Conservation (phyloP, 1,140 invertebrate genomes). For the Drosophila parabipectinata region DNA sequence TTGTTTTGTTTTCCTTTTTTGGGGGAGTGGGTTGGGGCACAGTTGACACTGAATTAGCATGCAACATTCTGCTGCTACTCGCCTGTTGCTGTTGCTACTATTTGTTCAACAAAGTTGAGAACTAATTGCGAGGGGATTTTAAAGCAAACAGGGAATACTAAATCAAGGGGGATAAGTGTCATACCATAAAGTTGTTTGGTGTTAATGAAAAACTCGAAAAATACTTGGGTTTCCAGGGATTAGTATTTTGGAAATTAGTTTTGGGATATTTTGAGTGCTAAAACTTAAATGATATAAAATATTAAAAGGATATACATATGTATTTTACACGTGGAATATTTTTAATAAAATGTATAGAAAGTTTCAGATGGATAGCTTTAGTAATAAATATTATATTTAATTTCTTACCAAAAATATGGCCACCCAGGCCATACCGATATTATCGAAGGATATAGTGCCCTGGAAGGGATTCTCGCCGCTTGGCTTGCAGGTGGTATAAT, state of each 20-base stretch:
- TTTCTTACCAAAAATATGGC: constrained; percentile 98
- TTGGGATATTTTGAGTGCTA: too few relatives aligned
- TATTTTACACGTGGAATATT: too few relatives aligned
- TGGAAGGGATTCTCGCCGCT: constrained; percentile 98
- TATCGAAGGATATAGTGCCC: constrained; percentile 99
- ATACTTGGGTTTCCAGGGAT: not conserved
- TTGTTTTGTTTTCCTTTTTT: constrained; percentile 41
- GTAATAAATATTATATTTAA: too few relatives aligned
- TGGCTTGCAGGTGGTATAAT: constrained; percentile 97
- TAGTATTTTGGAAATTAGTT: too few relatives aligned
- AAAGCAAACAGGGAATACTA: constrained; percentile 1
- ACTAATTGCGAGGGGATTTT: constrained; percentile 89
- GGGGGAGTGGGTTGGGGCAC: not conserved
- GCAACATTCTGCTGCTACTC: constrained; percentile 28
- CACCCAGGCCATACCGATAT: constrained; percentile 99
- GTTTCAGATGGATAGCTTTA: too few relatives aligned
- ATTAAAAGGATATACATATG: not conserved
- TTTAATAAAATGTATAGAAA: too few relatives aligned
- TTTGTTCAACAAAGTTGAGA: constrained; percentile 84
- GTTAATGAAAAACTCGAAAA: not conserved
- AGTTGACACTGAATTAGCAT: constrained; percentile 53
- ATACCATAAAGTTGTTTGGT: not conserved
- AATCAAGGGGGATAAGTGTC: not conserved
- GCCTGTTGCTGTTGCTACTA: constrained; percentile 31
- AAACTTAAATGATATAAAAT: too few relatives aligned